phyloP scores from a whole-genome alignment of 2,888 invertebrate genomes.

The Ptilodon capucinus region DNA sequence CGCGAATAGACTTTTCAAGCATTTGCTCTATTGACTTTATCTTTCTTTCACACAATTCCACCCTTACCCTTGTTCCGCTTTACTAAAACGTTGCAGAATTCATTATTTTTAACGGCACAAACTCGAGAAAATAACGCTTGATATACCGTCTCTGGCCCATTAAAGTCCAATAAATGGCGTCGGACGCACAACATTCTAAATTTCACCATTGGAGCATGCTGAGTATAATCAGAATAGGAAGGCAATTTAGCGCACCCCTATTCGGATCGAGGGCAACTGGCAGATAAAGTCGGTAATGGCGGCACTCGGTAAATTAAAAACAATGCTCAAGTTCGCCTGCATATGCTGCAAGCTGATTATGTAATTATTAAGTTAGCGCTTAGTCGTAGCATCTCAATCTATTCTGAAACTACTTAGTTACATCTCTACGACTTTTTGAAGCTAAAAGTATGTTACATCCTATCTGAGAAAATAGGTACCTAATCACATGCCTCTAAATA shows the following conservation, averaged over 20 bases:
- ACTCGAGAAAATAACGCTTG: conserved; percentile 42
- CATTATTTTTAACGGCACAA: conserved; percentile 55
- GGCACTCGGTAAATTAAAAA: conserved; percentile 72
- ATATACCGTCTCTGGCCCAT: conserved; percentile 48
- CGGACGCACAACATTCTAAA: conserved; percentile 53
- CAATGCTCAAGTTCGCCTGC: conserved; percentile 51
- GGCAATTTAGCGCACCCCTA: conserved; percentile 59
- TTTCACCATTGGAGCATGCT: conserved; percentile 52
- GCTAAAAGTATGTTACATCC: too few relatives aligned
- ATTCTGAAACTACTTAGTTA: background rate
- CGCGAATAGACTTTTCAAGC: background rate
- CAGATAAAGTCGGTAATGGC: conserved; percentile 62
- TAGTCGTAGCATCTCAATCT: background rate
- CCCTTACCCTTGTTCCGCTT: conserved; percentile 19
- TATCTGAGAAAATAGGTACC: too few relatives aligned
- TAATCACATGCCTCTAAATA: too few relatives aligned
- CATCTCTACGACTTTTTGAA: too few relatives aligned
- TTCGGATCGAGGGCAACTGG: conserved; percentile 58
- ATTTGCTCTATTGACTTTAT: background rate
- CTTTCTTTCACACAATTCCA: background rate
- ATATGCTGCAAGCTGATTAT: conserved; percentile 12
- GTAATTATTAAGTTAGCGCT: background rate
- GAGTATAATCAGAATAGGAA: conserved; percentile 62
- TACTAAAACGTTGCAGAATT: conserved; percentile 41
- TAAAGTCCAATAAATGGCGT: conserved; percentile 56